Evolutionary conservation across 2,113 vertebrate genomes (phyloP).

Genomic region (Gopherus evgoodei): DNA sequence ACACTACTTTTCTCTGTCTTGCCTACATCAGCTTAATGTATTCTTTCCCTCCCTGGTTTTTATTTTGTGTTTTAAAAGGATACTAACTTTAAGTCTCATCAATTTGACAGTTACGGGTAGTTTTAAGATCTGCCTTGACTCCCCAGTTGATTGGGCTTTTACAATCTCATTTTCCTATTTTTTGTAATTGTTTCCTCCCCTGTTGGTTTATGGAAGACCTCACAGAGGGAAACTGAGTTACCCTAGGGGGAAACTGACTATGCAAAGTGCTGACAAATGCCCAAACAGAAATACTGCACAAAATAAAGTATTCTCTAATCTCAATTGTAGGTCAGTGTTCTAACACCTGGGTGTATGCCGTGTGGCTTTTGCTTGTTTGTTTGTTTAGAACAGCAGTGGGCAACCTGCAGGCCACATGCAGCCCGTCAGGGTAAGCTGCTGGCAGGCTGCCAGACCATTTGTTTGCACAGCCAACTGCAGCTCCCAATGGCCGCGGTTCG

Average conservation of each 20-base stretch:
- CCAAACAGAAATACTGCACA: neutral
- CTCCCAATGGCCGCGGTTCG: no score
- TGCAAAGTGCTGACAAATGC: neutral
- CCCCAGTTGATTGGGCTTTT: neutral
- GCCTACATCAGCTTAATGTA: neutral
- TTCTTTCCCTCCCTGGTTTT: neutral
- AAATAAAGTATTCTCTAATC: rapidly evolving
- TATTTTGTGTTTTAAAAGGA: neutral
- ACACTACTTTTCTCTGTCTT: neutral
- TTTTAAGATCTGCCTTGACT: neutral
- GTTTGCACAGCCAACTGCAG: no score
- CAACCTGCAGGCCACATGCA: no score
- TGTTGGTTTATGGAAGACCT: neutral
- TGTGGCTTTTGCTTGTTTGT: neutral
- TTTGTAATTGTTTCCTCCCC: neutral
- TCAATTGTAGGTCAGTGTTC: rapidly evolving
- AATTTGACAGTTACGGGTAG: neutral
- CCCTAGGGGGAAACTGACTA: slow-evolving; percentile 41
- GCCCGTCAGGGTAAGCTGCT: no score
- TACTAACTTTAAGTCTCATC: neutral
- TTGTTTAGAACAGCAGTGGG: neutral
- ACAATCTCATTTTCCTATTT: neutral
- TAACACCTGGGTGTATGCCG: neutral
- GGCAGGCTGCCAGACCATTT: no score
- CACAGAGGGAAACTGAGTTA: neutral